These are phyloP conservation scores for Ricordea florida DNA, from an alignment of 92 coral and sea anemone species.

Conservation along the genomic window DNA sequence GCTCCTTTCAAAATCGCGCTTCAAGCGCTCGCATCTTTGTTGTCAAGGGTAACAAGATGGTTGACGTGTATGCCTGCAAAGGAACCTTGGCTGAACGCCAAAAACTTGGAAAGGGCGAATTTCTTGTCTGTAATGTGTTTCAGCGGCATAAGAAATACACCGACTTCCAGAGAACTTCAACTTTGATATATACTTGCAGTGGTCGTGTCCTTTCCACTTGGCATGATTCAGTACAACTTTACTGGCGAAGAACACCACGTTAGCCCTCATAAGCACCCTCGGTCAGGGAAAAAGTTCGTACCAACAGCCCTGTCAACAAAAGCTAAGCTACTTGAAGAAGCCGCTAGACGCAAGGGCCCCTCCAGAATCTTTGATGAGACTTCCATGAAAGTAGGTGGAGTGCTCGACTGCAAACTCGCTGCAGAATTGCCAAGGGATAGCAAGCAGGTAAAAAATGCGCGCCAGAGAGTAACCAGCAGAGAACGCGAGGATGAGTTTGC, in stretches of 20 bases:
- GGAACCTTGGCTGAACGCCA: neutral
- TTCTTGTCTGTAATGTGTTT: conserved; percentile 20
- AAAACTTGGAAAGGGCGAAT: conserved; percentile 14
- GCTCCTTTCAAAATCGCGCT: neutral
- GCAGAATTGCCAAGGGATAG: conserved; percentile 60
- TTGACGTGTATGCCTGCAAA: neutral
- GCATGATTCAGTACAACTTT: conserved; percentile 40
- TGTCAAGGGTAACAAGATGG: neutral
- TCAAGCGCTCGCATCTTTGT: neutral
- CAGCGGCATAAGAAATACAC: conserved; percentile 42
- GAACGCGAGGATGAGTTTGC: conserved; percentile 25
- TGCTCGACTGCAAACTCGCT: conserved; percentile 30
- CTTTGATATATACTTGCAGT: conserved; percentile 9
- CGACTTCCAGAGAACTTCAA: conserved; percentile 38
- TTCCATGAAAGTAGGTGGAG: conserved; percentile 29
- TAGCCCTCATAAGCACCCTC: conserved; percentile 58
- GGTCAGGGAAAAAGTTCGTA: conserved; percentile 36
- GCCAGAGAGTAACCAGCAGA: conserved; percentile 11
- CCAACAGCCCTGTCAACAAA: conserved; percentile 62
- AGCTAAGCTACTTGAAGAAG: conserved; percentile 22
- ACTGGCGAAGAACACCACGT: conserved; percentile 40
- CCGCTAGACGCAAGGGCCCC: conserved; percentile 41
- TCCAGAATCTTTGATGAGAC: conserved; percentile 38
- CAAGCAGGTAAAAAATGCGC: conserved; percentile 44
- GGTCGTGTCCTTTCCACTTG: conserved; percentile 39